These are phyloP conservation scores for Ethmia dodecea DNA, from an alignment of 2,888 invertebrate species.

Conservation along the genomic window DNA sequence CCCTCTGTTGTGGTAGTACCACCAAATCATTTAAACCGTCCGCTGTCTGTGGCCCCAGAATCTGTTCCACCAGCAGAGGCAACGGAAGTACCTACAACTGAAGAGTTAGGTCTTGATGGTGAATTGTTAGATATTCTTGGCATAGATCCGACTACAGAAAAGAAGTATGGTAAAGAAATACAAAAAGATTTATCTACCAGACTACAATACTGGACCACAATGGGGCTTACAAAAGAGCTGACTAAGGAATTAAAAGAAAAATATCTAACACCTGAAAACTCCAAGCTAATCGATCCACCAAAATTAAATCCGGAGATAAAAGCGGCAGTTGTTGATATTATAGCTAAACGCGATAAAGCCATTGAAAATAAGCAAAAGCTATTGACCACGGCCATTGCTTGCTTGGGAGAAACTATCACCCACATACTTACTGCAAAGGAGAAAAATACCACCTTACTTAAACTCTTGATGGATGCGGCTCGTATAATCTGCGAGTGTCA, in stretches of 20 bases:
- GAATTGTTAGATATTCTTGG: conserved; percentile 15
- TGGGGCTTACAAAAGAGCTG: conserved; percentile 16
- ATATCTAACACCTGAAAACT: conserved; percentile 19
- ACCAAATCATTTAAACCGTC: not conserved
- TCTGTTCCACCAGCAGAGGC: not conserved
- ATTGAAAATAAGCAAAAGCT: conserved; percentile 24
- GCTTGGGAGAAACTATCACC: conserved; percentile 15
- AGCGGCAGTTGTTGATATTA: conserved; percentile 16
- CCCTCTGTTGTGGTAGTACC: not conserved
- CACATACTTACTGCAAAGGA: conserved; percentile 5
- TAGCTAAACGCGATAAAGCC: conserved; percentile 19
- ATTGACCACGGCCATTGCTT: conserved; percentile 16
- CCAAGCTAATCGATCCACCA: conserved; percentile 19
- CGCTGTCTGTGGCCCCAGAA: not conserved
- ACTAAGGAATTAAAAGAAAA: conserved; percentile 17
- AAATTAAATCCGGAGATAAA: conserved; percentile 21
- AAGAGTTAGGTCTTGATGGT: conserved; percentile 1
- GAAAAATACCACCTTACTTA: conserved; percentile 4
- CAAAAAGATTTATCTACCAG: conserved; percentile 19
- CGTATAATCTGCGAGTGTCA: conserved; percentile 15
- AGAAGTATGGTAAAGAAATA: conserved; percentile 18
- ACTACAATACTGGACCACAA: conserved; percentile 16
- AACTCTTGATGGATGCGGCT: conserved; percentile 15
- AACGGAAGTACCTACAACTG: not conserved
- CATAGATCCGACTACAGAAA: conserved; percentile 13